These are phyloP conservation scores for Seriola rivoliana DNA, from an alignment of 2,113 vertebrate genomes.

Conservation along the genomic window DNA sequence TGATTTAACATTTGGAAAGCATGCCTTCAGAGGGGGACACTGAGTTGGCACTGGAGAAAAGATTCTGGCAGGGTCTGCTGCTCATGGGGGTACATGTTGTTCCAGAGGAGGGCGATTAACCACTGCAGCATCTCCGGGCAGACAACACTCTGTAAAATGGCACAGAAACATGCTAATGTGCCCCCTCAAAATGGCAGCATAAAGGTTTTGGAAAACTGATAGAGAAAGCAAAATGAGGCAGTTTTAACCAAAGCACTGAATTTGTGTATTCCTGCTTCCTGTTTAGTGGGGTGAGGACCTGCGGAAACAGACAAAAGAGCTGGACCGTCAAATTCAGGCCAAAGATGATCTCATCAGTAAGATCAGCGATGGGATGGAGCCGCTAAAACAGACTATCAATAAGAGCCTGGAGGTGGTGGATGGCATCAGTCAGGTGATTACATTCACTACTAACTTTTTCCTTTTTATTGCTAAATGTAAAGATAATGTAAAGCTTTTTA, in stretches of 20 bases:
- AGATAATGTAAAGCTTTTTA: background rate
- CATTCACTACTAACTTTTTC: background rate
- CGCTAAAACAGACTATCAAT: conserved; percentile 43
- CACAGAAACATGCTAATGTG: conserved; percentile 14
- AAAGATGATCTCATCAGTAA: conserved; percentile 70
- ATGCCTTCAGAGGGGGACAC: conserved; percentile 7
- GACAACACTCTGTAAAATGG: conserved; percentile 28
- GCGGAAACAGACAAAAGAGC: conserved; percentile 64
- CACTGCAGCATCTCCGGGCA: conserved; percentile 29
- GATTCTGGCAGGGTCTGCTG: conserved; percentile 48
- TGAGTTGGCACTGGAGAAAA: conserved; percentile 44
- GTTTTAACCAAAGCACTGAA: background rate
- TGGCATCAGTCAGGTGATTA: conserved; percentile 74
- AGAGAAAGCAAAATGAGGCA: background rate
- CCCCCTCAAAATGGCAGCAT: background rate
- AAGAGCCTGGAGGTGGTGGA: conserved; percentile 68
- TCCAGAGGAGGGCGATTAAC: conserved; percentile 47
- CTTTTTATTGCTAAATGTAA: background rate
- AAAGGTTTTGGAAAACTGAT: background rate
- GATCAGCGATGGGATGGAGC: conserved; percentile 57
- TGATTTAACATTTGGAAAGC: conserved; percentile 65
- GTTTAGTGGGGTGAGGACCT: conserved; percentile 63
- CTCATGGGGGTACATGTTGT: conserved; percentile 45
- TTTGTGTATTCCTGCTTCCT: conserved; percentile 22
- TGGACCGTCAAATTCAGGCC: conserved; percentile 65